Evolutionary conservation across 2,797 vertebrate genomes (phyloP), one percentile per base, ranked within the genome.

Genomic region (Gymnoscopelus braueri): DNA sequence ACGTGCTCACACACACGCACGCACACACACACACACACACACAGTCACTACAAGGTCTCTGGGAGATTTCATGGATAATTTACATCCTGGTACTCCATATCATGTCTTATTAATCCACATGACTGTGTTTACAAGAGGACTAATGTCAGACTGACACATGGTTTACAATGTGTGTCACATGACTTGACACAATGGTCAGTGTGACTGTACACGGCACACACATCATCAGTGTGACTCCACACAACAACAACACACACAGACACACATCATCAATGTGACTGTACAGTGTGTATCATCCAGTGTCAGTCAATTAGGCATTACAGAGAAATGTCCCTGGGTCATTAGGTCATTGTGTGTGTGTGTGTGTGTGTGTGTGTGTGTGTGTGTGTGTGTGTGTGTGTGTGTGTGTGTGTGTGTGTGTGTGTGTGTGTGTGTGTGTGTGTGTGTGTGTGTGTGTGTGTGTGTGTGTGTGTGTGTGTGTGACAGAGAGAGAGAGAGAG

Each of bases 311-410:
- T 68, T 63, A 32, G 35, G 19, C 35, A 5, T 9, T 44, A 7
- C 39, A 39, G 3, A 35, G 56, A 10, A 7, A 26, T 66, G 59
- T 49, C 54, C 54, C 58, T 69, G 39, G 72, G 60, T 76, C 49
- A 60, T 56, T 49, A 56, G 58, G 77, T 74, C 13, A 57, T 10
- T 26, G 15, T 52, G 50, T 63, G 1, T 64, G 54, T 50, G 12
- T 19, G 5, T 55, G 49, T 66, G 62, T 56, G 55, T 47, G 64
- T 55, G 5, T 67, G 65, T 11, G 12, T 64, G 24, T 0, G 48
- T 50, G 47, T 3, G 47, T 48, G 48, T 9, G 48, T 50, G 48
- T 13, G 48, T 13, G 48, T 13, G 48, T 13, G 9, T 49, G 48
- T 12, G 48, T 12, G 48, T 12, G 48, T 49, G 48, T 49, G 12